Base-by-base conservation (phyloP, 2,888 invertebrate species). In the Dorcus hopei region DNA sequence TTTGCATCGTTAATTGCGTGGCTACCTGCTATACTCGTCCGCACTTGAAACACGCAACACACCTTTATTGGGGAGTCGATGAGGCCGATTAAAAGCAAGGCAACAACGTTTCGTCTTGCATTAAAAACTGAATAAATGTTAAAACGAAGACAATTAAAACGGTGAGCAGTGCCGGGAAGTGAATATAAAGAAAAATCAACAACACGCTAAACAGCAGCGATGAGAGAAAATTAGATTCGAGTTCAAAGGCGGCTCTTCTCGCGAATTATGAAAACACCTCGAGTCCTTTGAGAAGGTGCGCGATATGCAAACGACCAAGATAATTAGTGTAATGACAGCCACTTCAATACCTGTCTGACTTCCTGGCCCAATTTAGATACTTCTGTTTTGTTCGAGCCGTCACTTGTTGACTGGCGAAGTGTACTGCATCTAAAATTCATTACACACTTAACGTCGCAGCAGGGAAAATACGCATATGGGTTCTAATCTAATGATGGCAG, bases 311-410 rank as follows among this genome's bases (percentile, higher is more conserved):
- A 79, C 77, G 77, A 77, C 77, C 74, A 74, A 72, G 74, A 77
- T 79, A 79, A 79, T 79, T 79, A 77, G 78, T 77, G 77, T 77
- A 77, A 78, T 77, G 77, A 75, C 76, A 74, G 75, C 76, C 76
- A 77, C 76, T 77, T 75, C 75, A 74, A 74, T 75, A 76, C 70
- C 68, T 68, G 68, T 70, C 68, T 67, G 69, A 66, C 67, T 66
- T 67, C 70, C 69, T 69, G 68, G 67, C 69, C 69, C 66, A 69
- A 69, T 68, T 69, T 66, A 65, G 68, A 66, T 67, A 67, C 67
- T 69, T 59, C 58, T 63, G 66, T 69, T 67, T 66, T 63, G 62
- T 65, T 63, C 59, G 57, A 51, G 59, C 58, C 65, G 61, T 64
- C 63, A 63, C 63, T 66, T 61, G 65, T 66, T 64, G 61, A 59